A percentile compares a stretch with the other conserved stretches of the same genome.
Conservation (phyloP, 2,888 invertebrate genomes). For the Portevinia maculata region DNA sequence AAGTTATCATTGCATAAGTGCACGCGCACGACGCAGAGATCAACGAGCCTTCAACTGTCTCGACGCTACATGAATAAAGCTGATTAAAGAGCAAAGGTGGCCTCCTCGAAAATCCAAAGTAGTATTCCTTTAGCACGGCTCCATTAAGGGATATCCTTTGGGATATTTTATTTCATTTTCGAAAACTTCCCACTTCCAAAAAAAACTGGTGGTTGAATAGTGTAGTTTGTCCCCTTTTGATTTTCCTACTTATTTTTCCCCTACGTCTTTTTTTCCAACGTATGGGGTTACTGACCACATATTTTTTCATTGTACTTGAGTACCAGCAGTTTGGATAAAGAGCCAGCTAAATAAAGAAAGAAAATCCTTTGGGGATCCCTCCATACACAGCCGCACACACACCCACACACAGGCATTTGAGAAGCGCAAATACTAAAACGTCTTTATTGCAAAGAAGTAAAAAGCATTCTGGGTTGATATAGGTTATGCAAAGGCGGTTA, state of each 20-base stretch:
- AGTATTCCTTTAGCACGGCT: slow-evolving; percentile 2
- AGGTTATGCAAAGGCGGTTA: slow-evolving; percentile 55
- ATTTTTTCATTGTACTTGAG: slow-evolving; percentile 54
- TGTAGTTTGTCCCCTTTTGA: slow-evolving; percentile 51
- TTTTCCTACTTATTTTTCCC: slow-evolving; percentile 38
- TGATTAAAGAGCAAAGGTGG: slow-evolving; percentile 52
- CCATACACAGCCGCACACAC: slow-evolving; percentile 35
- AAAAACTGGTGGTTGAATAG: slow-evolving; percentile 60
- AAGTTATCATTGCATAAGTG: slow-evolving; percentile 54
- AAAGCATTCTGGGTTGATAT: slow-evolving; percentile 35
- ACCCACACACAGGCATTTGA: slow-evolving; percentile 30
- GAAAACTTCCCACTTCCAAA: slow-evolving; percentile 67
- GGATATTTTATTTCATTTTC: slow-evolving; percentile 61
- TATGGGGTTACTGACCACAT: slow-evolving; percentile 73
- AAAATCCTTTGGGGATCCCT: slow-evolving; percentile 67
- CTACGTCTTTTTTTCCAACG: slow-evolving; percentile 30
- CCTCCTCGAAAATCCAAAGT: slow-evolving; percentile 29
- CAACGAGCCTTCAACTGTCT: slow-evolving; percentile 9
- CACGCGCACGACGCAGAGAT: slow-evolving; percentile 35
- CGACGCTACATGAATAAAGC: slow-evolving; percentile 39
- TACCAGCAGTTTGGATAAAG: slow-evolving; percentile 38
- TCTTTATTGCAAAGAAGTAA: slow-evolving; percentile 51
- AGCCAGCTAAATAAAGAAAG: slow-evolving; percentile 25
- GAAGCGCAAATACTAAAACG: slow-evolving; percentile 59
- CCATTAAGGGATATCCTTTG: slow-evolving; percentile 44